Evolutionary conservation across 2,113 vertebrate genomes (phyloP).

Genomic region (Myanophis thanlyinensis): DNA sequence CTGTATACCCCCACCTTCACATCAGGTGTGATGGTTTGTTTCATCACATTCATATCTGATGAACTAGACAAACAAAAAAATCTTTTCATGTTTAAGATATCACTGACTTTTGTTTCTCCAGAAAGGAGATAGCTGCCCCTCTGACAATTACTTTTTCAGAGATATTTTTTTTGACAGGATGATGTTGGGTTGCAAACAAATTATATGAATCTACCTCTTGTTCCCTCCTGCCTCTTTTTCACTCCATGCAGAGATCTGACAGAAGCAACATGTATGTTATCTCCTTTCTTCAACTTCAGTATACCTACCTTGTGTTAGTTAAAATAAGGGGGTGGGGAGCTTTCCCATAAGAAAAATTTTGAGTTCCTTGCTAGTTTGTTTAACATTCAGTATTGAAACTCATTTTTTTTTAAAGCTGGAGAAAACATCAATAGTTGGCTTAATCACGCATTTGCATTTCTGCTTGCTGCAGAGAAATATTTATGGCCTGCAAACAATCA

Average conservation of each 20-base stretch:
- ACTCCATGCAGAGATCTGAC: background rate
- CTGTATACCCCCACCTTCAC: no score
- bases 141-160: background rate
- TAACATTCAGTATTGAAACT: background rate
- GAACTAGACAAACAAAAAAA: background rate
- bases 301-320: background rate
- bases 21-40: no score
- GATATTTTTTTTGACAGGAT: background rate
- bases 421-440: slow-evolving; percentile 43
- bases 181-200: background rate
- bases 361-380: background rate
- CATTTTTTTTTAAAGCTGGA: background rate
- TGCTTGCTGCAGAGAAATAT: slow-evolving; percentile 36
- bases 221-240: background rate
- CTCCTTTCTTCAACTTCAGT: background rate
- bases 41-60: background rate
- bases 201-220: background rate
- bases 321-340: background rate
- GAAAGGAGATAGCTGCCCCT: background rate
- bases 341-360: background rate
- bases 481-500: slow-evolving; percentile 60
- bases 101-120: background rate
- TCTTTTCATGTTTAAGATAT: background rate
- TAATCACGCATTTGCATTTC: background rate
- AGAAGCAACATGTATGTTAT: background rate